Conservation (phyloP, 2,113 vertebrate genomes). For the Channa argus region DNA sequence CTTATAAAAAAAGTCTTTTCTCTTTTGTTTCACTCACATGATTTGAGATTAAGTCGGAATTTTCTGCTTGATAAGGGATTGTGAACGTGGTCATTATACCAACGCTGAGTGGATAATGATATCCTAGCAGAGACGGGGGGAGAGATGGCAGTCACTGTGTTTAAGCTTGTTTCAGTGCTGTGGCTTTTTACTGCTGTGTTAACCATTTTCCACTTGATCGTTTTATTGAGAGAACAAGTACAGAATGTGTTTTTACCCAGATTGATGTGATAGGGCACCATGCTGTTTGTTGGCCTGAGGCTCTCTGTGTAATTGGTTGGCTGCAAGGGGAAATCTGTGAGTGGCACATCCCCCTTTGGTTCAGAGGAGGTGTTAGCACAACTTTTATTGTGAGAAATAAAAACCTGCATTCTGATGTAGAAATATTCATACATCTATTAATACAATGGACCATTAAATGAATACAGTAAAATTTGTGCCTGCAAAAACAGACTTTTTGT, state of each 20-base stretch:
- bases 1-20: neutral
- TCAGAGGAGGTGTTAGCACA: constrained; percentile 14
- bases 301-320: constrained; percentile 31
- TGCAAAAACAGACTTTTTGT: no score
- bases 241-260: constrained; percentile 19
- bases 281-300: constrained; percentile 37
- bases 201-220: constrained; percentile 61
- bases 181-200: constrained; percentile 61
- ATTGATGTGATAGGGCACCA: constrained; percentile 14
- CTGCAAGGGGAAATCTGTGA: constrained; percentile 7
- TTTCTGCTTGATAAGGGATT: constrained; percentile 68
- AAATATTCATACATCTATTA: neutral
- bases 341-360: constrained; percentile 20
- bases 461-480: neutral
- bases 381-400: constrained; percentile 15
- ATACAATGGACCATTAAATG: neutral
- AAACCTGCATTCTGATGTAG: neutral
- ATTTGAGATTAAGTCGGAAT: constrained; percentile 45
- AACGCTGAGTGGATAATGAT: constrained; percentile 69
- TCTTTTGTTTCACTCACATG: constrained; percentile 38
- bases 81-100: constrained; percentile 59
- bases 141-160: constrained; percentile 36
- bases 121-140: constrained; percentile 29
- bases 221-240: constrained; percentile 47
- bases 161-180: constrained; percentile 46